Conservation (phyloP, 2,888 invertebrate species). For the Eupithecia subumbrata region DNA sequence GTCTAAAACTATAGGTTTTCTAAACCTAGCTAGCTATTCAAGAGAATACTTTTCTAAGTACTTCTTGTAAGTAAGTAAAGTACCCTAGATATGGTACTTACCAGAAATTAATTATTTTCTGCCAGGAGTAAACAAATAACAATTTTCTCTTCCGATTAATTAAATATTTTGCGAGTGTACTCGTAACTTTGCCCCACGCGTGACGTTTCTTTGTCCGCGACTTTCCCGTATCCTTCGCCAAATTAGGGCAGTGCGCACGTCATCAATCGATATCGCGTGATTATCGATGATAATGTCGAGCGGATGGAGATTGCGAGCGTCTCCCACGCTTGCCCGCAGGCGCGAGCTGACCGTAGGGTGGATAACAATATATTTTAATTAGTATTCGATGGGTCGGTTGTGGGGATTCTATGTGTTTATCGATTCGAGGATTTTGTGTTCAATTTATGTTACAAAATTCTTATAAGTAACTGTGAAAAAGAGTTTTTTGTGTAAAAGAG, state of each 20-base stretch:
- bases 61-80: too few species aligned
- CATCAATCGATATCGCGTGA: slow-evolving; percentile 76
- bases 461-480: background rate
- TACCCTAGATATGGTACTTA: background rate
- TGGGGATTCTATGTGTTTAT: slow-evolving; percentile 14
- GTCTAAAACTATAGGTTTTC: background rate
- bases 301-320: slow-evolving; percentile 47
- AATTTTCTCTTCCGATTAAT: background rate
- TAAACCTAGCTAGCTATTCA: too few species aligned
- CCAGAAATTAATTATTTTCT: background rate
- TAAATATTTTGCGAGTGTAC: background rate
- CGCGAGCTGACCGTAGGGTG: slow-evolving; percentile 33
- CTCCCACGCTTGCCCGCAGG: slow-evolving; percentile 49
- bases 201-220: slow-evolving; percentile 7
- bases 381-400: slow-evolving; percentile 27
- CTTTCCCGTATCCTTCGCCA: slow-evolving; percentile 36
- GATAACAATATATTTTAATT: slow-evolving; percentile 34
- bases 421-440: background rate
- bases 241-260: slow-evolving; percentile 48
- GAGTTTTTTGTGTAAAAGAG: background rate
- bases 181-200: slow-evolving; percentile 7
- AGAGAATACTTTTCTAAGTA: too few species aligned
- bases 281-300: slow-evolving; percentile 72
- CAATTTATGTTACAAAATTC: background rate
- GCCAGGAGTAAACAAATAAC: background rate